These are phyloP conservation scores for Drosophila punjabiensis DNA, from an alignment of 1,140 invertebrate species.

Conservation along the genomic window DNA sequence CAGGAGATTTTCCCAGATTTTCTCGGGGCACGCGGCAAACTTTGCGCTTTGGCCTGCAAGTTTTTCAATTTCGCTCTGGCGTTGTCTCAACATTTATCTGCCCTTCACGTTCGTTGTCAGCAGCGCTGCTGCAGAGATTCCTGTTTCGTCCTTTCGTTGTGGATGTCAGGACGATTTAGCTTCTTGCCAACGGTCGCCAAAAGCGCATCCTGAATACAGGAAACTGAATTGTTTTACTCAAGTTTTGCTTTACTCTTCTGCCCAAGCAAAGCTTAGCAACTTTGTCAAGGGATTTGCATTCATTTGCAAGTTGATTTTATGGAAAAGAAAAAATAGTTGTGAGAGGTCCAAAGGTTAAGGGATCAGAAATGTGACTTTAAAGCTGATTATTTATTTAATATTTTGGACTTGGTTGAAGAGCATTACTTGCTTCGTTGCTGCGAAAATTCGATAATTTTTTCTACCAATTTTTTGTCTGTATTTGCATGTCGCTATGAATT, in stretches of 20 bases:
- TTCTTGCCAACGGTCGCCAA: conserved; percentile 24
- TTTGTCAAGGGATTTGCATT: conserved; percentile 23
- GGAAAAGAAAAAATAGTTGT: neutral
- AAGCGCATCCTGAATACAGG: conserved; percentile 34
- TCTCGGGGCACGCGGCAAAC: conserved; percentile 56
- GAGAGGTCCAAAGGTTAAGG: neutral
- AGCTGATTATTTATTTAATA: neutral
- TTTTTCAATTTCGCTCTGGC: conserved; percentile 68
- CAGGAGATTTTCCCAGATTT: conserved; percentile 9
- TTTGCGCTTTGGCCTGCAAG: conserved; percentile 56
- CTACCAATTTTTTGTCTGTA: conserved; percentile 10
- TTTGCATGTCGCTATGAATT: conserved; percentile 51
- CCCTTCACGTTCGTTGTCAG: conserved; percentile 42
- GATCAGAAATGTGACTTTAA: neutral
- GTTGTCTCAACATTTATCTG: conserved; percentile 60
- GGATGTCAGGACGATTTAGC: conserved; percentile 20
- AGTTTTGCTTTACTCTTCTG: conserved; percentile 13
- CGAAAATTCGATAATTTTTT: neutral
- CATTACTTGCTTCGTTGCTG: neutral
- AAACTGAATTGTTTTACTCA: conserved; percentile 41
- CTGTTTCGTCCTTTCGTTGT: conserved; percentile 13
- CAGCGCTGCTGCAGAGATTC: conserved; percentile 43
- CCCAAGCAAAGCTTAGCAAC: neutral
- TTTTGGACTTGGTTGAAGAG: conserved; percentile 1
- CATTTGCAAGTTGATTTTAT: conserved; percentile 21